Conservation (phyloP, 2,113 vertebrate species). For the Crotalus helleri region DNA sequence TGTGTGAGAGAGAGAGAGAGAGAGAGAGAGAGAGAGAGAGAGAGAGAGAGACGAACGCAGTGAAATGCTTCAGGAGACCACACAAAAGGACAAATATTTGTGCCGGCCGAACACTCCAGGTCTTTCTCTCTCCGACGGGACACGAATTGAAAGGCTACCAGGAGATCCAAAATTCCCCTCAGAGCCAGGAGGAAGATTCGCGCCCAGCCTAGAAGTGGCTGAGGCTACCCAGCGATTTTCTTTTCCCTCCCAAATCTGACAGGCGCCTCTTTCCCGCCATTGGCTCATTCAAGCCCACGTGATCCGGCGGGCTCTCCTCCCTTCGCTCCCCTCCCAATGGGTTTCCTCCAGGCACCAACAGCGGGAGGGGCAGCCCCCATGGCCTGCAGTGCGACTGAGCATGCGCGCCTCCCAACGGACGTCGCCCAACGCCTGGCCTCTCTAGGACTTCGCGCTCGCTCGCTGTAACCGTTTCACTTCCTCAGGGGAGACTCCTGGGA, state of each 20-base stretch:
- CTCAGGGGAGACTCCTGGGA: no score
- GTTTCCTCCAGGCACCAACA: not conserved
- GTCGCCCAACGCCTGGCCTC: not conserved
- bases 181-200: not conserved
- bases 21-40: no score
- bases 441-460: not conserved
- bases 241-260: not conserved
- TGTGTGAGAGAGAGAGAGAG: no score
- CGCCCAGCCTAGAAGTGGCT: no score
- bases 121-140: not conserved
- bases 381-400: not conserved
- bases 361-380: not conserved
- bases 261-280: not conserved
- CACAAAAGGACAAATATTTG: not conserved
- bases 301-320: not conserved
- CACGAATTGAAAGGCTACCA: not conserved
- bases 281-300: not conserved
- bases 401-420: not conserved
- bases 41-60: not conserved
- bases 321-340: no score
- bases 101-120: not conserved
- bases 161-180: not conserved
- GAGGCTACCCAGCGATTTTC: not conserved
- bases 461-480: not conserved
- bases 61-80: not conserved